These are phyloP conservation scores for Drosophila elegans DNA, from an alignment of 1,140 invertebrate species.

Conservation along the genomic window DNA sequence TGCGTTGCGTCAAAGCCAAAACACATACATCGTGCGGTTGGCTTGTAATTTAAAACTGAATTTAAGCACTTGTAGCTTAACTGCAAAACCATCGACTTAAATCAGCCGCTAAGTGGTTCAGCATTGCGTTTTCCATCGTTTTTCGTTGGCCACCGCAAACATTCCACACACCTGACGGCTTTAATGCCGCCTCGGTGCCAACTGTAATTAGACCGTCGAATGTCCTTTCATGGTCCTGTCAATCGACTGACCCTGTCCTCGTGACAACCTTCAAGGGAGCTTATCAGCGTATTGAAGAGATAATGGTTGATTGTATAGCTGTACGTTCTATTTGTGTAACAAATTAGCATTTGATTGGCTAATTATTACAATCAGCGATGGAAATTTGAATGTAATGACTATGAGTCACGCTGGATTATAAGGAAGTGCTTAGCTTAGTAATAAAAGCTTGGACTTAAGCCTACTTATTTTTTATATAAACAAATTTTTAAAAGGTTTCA, in stretches of 20 bases:
- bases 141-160: background rate
- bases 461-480: too few relatives aligned
- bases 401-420: too few relatives aligned
- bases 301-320: background rate
- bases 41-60: constrained; percentile 17
- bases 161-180: constrained; percentile 5
- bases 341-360: constrained; percentile 8
- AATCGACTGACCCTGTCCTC: constrained; percentile 3
- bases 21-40: constrained; percentile 17
- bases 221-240: constrained; percentile 33
- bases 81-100: constrained; percentile 39
- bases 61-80: constrained; percentile 39
- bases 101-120: constrained; percentile 11
- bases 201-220: constrained; percentile 29
- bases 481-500: too few relatives aligned
- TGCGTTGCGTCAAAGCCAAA: constrained; percentile 53
- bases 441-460: too few relatives aligned
- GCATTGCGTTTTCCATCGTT: too few relatives aligned
- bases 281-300: constrained; percentile 3
- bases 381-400: too few relatives aligned
- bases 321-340: background rate
- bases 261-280: constrained; percentile 9
- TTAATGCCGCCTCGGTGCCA: constrained; percentile 2
- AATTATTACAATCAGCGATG: background rate
- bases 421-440: too few relatives aligned